Base-by-base conservation (phyloP, 2,888 invertebrate species). In the Drymonia ruficornis region DNA sequence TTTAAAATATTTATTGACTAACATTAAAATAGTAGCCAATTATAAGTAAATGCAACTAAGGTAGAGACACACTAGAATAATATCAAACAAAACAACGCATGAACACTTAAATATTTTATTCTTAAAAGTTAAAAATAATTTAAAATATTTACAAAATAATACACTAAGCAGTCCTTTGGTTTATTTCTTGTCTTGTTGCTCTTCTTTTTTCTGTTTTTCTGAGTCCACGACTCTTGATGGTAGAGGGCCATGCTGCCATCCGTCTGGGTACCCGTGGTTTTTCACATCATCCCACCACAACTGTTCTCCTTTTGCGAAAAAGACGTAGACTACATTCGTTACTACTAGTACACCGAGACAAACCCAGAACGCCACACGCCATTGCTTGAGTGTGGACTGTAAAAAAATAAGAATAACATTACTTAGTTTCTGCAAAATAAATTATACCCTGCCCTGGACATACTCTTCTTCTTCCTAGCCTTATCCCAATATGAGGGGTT, bases 311-410 rank as follows among this genome's bases (percentile, higher is more conserved):
- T 95, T 95, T 0, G 96, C 96, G 78, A 94, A 96, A 5, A 96
- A 50, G 2, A 95, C 70, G 81, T 96, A 97, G 9, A 96, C 74
- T 0, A 95, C 40, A 73, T 96, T 96, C 1, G 96, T 96, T 0
- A 94, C 57, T 0, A 94, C 82, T 58, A 97, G 94, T 3, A 97
- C 94, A 0, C 77, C 95, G 8, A 96, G 93, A 43, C 96, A 95
- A 36, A 97, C 95, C 96, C 97, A 97, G 81, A 97, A 97, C 0
- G 97, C 97, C 0, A 93, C 73, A 19, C 95, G 93, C 97, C 97
- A 97, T 87, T 97, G 94, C 18, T 83, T 80, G 8, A 96, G 72
- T 0, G 94, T 93, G 47, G 95, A 93, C 95, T 95, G 81, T 47
- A 73, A 80, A 74, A 55, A 56, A 73, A 74, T 53, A 61, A 55